Evolutionary conservation across 2,888 invertebrate genomes (phyloP).

Genomic region (Drosophila picticornis): DNA sequence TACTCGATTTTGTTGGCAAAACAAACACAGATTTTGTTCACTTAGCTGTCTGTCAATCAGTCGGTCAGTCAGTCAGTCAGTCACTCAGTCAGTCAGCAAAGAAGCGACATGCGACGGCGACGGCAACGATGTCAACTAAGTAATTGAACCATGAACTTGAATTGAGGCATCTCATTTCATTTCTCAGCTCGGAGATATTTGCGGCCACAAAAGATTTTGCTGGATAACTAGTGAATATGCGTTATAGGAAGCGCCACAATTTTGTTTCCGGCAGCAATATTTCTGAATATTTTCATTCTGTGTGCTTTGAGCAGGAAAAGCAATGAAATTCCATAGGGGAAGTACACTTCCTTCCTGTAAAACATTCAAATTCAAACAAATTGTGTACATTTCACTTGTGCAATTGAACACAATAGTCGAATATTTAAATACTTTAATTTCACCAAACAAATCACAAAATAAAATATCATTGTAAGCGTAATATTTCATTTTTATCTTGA

Average conservation of each 20-base stretch:
- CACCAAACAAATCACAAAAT: no score
- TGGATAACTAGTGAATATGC: slow-evolving; percentile 5
- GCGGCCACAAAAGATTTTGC: slow-evolving; percentile 11
- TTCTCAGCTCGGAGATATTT: slow-evolving; percentile 13
- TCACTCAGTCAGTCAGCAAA: slow-evolving; percentile 16
- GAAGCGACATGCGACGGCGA: slow-evolving; percentile 27
- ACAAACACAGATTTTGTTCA: slow-evolving; percentile 36
- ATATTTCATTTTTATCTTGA: no score
- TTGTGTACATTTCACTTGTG: neutral
- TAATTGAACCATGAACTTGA: slow-evolving; percentile 77
- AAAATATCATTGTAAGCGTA: no score
- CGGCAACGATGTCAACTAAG: slow-evolving; percentile 45
- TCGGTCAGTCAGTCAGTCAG: slow-evolving; percentile 11
- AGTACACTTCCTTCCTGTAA: neutral
- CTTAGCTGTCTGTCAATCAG: slow-evolving; percentile 12
- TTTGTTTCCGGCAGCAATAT: slow-evolving; percentile 33
- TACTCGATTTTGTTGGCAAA: slow-evolving; percentile 37
- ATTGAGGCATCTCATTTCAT: slow-evolving; percentile 46
- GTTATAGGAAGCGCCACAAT: slow-evolving; percentile 29
- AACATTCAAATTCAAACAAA: neutral
- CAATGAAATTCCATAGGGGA: slow-evolving; percentile 24
- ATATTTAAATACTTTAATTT: neutral
- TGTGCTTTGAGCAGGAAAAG: slow-evolving; percentile 2
- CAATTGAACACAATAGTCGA: neutral
- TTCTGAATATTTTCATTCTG: slow-evolving; percentile 14